A percentile compares a stretch with the other conserved stretches of the same genome.
Evolutionary conservation across 2,888 invertebrate species (phyloP).

Genomic region (Cinara cedri): DNA sequence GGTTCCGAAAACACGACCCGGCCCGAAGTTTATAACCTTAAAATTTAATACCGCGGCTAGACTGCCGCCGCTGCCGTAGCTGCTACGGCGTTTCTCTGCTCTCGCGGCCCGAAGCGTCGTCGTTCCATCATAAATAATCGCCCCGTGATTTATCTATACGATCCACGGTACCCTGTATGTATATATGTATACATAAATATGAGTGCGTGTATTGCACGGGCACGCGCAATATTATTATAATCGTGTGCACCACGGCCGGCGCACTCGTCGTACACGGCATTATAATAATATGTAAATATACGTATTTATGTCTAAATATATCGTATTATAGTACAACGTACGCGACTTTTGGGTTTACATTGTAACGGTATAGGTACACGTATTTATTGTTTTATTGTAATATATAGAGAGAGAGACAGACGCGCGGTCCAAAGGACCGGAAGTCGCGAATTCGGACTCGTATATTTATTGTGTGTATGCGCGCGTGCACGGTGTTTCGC

Average conservation of each 20-base stretch:
- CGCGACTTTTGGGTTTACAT: too few relatives aligned
- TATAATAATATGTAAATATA: too few relatives aligned
- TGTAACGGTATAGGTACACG: background rate
- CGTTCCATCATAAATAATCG: background rate
- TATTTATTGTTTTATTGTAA: slow-evolving; percentile 24
- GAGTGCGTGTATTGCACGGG: too few relatives aligned
- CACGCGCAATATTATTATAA: too few relatives aligned
- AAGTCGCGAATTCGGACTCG: slow-evolving; percentile 37
- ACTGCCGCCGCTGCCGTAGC: too few relatives aligned
- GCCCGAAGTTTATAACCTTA: slow-evolving; percentile 42
- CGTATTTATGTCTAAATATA: background rate
- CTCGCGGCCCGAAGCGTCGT: too few relatives aligned
- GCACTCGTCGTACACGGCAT: too few relatives aligned
- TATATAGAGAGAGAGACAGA: background rate
- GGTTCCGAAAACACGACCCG: slow-evolving; percentile 26
- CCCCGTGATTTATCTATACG: background rate
- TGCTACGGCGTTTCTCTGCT: too few relatives aligned
- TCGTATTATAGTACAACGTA: background rate
- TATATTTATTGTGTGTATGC: too few relatives aligned
- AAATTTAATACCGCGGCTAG: slow-evolving; percentile 28
- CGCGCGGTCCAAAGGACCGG: slow-evolving; percentile 24
- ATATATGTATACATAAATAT: too few relatives aligned
- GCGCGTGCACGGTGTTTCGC: too few relatives aligned
- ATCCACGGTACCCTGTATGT: background rate
- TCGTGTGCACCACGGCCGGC: too few relatives aligned